Evolutionary conservation across 2,888 invertebrate genomes (phyloP).

Genomic region (Tethea ocularis): DNA sequence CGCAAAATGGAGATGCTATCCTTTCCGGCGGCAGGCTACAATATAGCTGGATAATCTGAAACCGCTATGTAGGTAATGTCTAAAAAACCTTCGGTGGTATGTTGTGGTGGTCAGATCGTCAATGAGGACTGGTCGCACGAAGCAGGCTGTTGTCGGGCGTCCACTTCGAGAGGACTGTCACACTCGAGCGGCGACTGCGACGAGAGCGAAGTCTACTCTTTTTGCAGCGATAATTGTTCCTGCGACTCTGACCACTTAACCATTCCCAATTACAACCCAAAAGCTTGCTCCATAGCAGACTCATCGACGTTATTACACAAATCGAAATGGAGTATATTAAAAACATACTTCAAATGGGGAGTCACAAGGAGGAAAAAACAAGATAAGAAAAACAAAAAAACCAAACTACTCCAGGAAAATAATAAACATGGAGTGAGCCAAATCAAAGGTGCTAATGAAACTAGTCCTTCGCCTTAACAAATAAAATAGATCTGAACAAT

Average conservation of each 20-base stretch:
- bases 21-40: neutral
- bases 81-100: constrained; percentile 24
- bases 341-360: constrained; percentile 44
- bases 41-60: neutral
- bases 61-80: constrained; percentile 27
- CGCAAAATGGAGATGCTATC: neutral
- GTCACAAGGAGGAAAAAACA: constrained; percentile 36
- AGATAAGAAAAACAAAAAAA: constrained; percentile 20
- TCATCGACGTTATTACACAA: constrained; percentile 50
- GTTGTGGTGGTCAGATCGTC: constrained; percentile 23
- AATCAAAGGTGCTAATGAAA: neutral
- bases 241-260: constrained; percentile 43
- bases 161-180: constrained; percentile 62
- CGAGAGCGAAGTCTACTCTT: constrained; percentile 40
- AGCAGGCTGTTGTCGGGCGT: constrained; percentile 46
- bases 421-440: constrained; percentile 17
- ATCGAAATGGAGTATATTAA: constrained; percentile 58
- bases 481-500: neutral
- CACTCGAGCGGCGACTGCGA: constrained; percentile 57
- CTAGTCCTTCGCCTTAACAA: neutral
- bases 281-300: constrained; percentile 58
- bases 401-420: constrained; percentile 12
- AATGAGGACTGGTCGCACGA: constrained; percentile 44
- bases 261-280: constrained; percentile 36
- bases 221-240: constrained; percentile 44